Conservation (phyloP, 2,113 vertebrate species). For the Piaya cayana region DNA sequence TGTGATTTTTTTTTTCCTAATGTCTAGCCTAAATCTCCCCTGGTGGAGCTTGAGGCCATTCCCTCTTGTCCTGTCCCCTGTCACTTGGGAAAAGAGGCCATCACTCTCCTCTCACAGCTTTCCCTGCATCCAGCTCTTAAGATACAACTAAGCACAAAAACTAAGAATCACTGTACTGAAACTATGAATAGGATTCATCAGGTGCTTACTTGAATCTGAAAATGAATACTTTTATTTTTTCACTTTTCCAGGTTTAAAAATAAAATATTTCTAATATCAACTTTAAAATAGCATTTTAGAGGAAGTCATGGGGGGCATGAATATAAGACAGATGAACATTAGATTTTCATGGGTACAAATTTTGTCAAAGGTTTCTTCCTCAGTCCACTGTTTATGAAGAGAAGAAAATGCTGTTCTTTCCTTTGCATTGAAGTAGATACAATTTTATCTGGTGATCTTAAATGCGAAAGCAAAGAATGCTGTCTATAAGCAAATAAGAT, state of each 20-base stretch:
- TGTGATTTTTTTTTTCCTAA: too few relatives aligned
- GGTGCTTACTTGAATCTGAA: neutral
- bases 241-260: neutral
- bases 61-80: too few relatives aligned
- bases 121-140: neutral
- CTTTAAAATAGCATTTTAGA: neutral
- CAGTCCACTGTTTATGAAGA: neutral
- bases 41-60: too few relatives aligned
- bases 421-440: too few relatives aligned
- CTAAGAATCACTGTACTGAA: conserved; percentile 72
- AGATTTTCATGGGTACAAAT: neutral
- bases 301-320: neutral
- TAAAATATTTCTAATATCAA: neutral
- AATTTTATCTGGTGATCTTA: too few relatives aligned
- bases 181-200: neutral
- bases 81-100: too few relatives aligned
- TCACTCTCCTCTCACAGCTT: too few relatives aligned
- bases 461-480: too few relatives aligned
- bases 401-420: too few relatives aligned
- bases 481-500: too few relatives aligned
- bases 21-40: too few relatives aligned
- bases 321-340: neutral
- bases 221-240: neutral
- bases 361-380: neutral
- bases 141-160: neutral